Evolutionary conservation across 2,888 invertebrate species (phyloP).

Genomic region (Microctonus aethiopoides): DNA sequence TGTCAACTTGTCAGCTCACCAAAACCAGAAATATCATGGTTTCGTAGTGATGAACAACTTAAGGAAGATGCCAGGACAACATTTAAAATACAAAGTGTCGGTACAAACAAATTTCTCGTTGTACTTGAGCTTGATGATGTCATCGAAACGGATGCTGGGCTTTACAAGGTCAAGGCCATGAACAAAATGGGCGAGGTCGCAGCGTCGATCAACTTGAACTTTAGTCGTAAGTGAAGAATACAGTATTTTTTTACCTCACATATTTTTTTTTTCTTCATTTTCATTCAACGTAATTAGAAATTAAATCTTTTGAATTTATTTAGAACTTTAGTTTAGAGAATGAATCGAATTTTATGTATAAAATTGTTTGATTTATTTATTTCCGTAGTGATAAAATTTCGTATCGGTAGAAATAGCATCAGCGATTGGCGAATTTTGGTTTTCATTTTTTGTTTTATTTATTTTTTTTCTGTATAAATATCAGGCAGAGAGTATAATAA

Average conservation of each 20-base stretch:
- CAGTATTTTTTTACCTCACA: background rate
- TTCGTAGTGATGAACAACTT: slow-evolving; percentile 86
- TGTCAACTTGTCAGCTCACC: slow-evolving; percentile 90
- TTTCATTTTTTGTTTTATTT: no score
- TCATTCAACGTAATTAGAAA: background rate
- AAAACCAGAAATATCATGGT: slow-evolving; percentile 93
- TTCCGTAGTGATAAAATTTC: no score
- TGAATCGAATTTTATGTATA: background rate
- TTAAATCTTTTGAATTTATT: background rate
- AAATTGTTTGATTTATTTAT: no score
- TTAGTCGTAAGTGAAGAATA: slow-evolving; percentile 86
- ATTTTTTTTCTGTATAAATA: slow-evolving; percentile 14
- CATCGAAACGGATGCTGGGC: slow-evolving; percentile 94
- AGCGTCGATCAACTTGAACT: slow-evolving; percentile 96
- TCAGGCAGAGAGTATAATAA: slow-evolving; percentile 56
- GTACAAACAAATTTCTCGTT: slow-evolving; percentile 88
- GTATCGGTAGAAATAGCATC: no score
- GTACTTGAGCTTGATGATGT: slow-evolving; percentile 95
- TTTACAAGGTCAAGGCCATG: slow-evolving; percentile 96
- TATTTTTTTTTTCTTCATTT: background rate
- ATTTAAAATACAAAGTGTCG: slow-evolving; percentile 88
- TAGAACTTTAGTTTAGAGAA: background rate
- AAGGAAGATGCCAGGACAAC: slow-evolving; percentile 86
- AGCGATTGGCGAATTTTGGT: no score
- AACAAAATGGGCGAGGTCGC: slow-evolving; percentile 98